These are phyloP conservation scores for Drosophila vallismaia DNA, from an alignment of 2,888 invertebrate genomes.

Conservation along the genomic window DNA sequence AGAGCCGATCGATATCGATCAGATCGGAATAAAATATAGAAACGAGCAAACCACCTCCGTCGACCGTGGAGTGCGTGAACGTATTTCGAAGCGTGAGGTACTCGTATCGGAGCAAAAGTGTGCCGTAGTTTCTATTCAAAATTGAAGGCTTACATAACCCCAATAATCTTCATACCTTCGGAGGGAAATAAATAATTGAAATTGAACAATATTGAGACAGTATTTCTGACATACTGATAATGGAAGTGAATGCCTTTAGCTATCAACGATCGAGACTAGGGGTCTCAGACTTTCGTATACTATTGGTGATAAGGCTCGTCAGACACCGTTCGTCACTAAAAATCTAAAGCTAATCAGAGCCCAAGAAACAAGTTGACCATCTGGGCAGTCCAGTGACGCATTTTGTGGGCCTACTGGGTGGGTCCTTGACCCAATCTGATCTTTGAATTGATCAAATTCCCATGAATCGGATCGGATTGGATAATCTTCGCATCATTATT, in stretches of 20 bases:
- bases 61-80: constrained; percentile 74
- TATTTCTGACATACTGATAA: constrained; percentile 23
- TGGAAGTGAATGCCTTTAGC: constrained; percentile 18
- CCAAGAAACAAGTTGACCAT: constrained; percentile 18
- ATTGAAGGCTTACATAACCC: constrained; percentile 41
- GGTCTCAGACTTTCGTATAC: constrained; percentile 26
- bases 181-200: constrained; percentile 10
- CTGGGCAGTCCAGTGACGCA: constrained; percentile 22
- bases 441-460: constrained; percentile 17
- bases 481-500: constrained; percentile 21
- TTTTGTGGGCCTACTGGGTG: constrained; percentile 18
- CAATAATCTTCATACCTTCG: constrained; percentile 12
- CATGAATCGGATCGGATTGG: constrained; percentile 26
- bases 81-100: constrained; percentile 77
- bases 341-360: constrained; percentile 15
- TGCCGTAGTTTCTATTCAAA: background rate
- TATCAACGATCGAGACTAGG: constrained; percentile 13
- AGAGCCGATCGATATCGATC: constrained; percentile 38
- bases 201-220: constrained; percentile 18
- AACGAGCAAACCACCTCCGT: constrained; percentile 47
- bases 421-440: constrained; percentile 42
- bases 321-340: constrained; percentile 18
- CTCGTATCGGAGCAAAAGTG: constrained; percentile 31
- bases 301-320: constrained; percentile 18
- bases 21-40: constrained; percentile 42